Percentiles rank a stretch among this genome's conserved stretches.
These are phyloP conservation scores for Bucorvus abyssinicus DNA, from an alignment of 2,797 vertebrate species.

Conservation along the genomic window DNA sequence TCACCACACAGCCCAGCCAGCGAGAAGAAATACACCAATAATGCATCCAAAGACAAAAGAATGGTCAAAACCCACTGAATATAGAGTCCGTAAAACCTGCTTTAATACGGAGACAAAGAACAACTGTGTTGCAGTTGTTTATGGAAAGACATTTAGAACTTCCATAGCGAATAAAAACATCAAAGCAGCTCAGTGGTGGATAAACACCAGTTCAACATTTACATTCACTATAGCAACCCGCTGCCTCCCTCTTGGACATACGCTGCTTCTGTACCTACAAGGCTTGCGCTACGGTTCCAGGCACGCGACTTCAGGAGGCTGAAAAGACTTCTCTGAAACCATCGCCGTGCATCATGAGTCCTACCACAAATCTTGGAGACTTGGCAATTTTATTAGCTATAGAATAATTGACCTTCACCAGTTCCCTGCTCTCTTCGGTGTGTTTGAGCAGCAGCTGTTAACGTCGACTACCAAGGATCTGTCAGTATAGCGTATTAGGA, in stretches of 20 bases:
- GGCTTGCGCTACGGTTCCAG: background rate
- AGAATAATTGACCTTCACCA: background rate
- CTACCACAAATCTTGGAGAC: background rate
- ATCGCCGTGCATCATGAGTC: background rate
- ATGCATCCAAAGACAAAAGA: background rate
- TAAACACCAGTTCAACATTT: slow-evolving; percentile 14
- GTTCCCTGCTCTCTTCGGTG: background rate
- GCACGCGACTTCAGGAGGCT: background rate
- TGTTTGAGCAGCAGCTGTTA: background rate
- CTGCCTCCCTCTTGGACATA: slow-evolving; percentile 1
- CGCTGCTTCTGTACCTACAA: background rate
- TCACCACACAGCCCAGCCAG: background rate
- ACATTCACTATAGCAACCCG: slow-evolving; percentile 26
- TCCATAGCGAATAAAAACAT: background rate
- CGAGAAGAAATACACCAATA: background rate
- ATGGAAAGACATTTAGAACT: background rate
- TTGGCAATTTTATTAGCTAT: background rate
- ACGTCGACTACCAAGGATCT: background rate
- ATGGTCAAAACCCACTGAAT: background rate
- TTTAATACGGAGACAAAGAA: background rate
- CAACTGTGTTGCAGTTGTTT: background rate
- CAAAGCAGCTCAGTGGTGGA: background rate
- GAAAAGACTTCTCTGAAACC: background rate
- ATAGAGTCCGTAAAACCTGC: background rate
- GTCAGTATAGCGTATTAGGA: background rate